phyloP scores from a whole-genome alignment of 2,113 vertebrate genomes.

The Corvus cornix region DNA sequence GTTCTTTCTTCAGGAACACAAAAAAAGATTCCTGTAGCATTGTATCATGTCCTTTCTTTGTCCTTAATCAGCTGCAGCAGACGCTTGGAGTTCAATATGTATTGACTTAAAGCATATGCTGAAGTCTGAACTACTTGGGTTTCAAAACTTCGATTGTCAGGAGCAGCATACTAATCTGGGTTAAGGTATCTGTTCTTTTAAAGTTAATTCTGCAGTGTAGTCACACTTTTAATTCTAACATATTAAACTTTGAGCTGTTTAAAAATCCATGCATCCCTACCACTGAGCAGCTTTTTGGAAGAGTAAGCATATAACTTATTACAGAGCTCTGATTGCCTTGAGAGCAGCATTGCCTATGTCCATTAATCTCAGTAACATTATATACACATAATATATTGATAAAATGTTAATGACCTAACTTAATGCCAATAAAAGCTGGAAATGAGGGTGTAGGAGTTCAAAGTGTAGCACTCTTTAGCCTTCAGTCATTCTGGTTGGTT shows the following conservation, averaged over 20 bases:
- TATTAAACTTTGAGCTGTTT: constrained; percentile 30
- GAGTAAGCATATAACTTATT: background rate
- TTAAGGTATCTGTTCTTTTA: constrained; percentile 2
- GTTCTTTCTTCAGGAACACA: background rate
- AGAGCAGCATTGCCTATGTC: background rate
- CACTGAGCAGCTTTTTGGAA: constrained; percentile 25
- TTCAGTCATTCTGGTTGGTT: constrained; percentile 9
- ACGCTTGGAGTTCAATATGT: constrained; percentile 44
- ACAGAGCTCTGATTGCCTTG: constrained; percentile 20
- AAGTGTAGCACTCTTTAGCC: constrained; percentile 10
- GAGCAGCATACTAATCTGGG: constrained; percentile 42
- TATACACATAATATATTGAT: constrained; percentile 57
- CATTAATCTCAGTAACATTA: constrained; percentile 62
- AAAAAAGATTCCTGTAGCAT: constrained; percentile 2
- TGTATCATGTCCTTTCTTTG: background rate
- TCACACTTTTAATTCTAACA: constrained; percentile 8
- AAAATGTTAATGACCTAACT: constrained; percentile 59
- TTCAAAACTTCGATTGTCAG: constrained; percentile 35
- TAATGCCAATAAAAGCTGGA: constrained; percentile 54
- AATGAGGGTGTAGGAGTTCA: constrained; percentile 48
- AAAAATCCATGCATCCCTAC: constrained; percentile 30
- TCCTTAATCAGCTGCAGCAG: constrained; percentile 42
- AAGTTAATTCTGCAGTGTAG: constrained; percentile 30
- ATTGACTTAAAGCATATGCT: constrained; percentile 41
- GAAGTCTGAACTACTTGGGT: constrained; percentile 37